phyloP scores from a whole-genome alignment of 2,888 invertebrate species.

The Drosophila borborema region DNA sequence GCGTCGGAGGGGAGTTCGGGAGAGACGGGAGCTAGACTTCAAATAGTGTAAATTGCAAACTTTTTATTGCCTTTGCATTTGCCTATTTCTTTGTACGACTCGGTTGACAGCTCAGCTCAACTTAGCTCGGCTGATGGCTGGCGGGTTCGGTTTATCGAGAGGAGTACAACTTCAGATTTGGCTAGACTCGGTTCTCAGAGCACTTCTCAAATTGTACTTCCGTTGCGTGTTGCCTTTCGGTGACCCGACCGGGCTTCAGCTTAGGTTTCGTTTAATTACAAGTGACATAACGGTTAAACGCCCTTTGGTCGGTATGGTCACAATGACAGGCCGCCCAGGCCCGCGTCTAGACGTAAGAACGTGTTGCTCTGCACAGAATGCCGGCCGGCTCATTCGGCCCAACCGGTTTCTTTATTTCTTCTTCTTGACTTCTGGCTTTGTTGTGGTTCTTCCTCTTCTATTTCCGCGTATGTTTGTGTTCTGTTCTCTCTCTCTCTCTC shows the following conservation, averaged over 20 bases:
- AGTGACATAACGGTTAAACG: conserved; percentile 74
- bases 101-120: conserved; percentile 20
- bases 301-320: conserved; percentile 54
- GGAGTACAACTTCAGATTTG: background rate
- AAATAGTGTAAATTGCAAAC: conserved; percentile 72
- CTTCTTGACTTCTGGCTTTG: conserved; percentile 28
- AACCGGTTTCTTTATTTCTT: conserved; percentile 63
- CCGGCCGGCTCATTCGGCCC: conserved; percentile 69
- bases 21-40: conserved; percentile 21
- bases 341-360: conserved; percentile 55
- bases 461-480: conserved; percentile 15
- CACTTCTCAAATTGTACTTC: conserved; percentile 46
- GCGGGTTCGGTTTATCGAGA: background rate
- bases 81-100: conserved; percentile 57
- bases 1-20: background rate
- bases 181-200: conserved; percentile 17
- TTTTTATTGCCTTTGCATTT: conserved; percentile 68
- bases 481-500: conserved; percentile 23
- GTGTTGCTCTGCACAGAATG: conserved; percentile 55
- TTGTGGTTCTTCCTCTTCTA: conserved; percentile 43
- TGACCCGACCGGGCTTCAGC: conserved; percentile 35
- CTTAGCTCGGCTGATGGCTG: background rate
- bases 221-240: conserved; percentile 53
- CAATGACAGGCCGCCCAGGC: conserved; percentile 30
- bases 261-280: conserved; percentile 58